phyloP scores from a whole-genome alignment of 2,113 vertebrate genomes.

The Xiphophorus maculatus region DNA sequence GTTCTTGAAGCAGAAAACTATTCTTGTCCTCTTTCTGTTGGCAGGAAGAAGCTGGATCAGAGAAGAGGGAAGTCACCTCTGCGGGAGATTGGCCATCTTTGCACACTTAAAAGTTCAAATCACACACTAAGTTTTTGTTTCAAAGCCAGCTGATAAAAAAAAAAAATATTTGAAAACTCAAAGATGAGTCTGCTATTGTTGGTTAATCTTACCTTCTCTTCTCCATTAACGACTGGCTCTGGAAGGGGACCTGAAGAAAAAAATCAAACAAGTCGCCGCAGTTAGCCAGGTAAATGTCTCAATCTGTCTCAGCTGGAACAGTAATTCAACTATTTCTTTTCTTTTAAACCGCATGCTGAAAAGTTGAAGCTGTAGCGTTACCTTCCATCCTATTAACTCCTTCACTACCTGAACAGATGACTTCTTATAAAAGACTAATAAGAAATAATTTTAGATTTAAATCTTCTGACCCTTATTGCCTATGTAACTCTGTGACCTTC shows the following conservation, averaged over 20 bases:
- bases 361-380: conserved; percentile 28
- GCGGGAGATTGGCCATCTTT: conserved; percentile 13
- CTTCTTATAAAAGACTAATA: conserved; percentile 6
- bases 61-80: conserved; percentile 29
- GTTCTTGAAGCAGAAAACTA: conserved; percentile 12
- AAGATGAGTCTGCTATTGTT: not conserved
- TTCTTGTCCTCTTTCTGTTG: conserved; percentile 21
- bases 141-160: not conserved
- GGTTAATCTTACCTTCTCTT: conserved; percentile 86
- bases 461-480: conserved; percentile 16
- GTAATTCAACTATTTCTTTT: not conserved
- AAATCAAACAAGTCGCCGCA: conserved; percentile 10
- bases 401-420: not conserved
- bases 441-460: conserved; percentile 40
- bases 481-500: conserved; percentile 20
- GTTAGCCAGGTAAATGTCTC: conserved; percentile 22
- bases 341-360: not conserved
- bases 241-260: conserved; percentile 87
- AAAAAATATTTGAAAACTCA: not conserved
- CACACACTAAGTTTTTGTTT: conserved; percentile 17
- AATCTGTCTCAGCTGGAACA: not conserved
- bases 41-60: conserved; percentile 4
- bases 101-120: conserved; percentile 20
- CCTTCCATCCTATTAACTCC: conserved; percentile 58
- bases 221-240: conserved; percentile 87